Conservation (phyloP, 2,113 vertebrate genomes). For the Semnornis frantzii region DNA sequence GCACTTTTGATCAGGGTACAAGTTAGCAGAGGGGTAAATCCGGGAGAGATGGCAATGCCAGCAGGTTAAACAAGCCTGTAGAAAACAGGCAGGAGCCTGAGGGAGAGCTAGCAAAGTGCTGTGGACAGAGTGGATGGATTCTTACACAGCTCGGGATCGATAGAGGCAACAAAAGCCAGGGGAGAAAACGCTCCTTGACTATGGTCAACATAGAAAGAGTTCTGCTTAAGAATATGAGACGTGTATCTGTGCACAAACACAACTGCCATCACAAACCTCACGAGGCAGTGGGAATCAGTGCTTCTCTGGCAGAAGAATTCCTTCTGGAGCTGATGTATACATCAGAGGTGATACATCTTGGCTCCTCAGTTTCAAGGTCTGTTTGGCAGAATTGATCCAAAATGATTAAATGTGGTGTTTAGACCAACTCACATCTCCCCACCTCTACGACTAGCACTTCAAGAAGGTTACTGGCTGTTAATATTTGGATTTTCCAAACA, state of each 20-base stretch:
- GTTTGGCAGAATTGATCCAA: not conserved
- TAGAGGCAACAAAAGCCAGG: not conserved
- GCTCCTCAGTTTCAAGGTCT: not conserved
- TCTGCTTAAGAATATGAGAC: not conserved
- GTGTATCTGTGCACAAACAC: not conserved
- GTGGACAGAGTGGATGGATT: rapidly evolving
- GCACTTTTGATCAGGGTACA: not conserved
- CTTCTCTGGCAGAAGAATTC: not conserved
- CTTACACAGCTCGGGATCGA: not conserved
- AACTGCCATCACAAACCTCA: not conserved
- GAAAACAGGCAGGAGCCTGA: not conserved
- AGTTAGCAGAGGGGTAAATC: not conserved
- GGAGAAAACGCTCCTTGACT: not conserved
- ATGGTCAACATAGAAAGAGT: not conserved
- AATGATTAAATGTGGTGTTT: not conserved
- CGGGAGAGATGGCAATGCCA: not conserved
- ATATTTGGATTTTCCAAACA: not conserved
- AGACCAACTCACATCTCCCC: not conserved
- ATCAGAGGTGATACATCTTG: not conserved
- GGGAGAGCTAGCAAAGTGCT: not conserved
- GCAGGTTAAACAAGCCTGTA: not conserved
- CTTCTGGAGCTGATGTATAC: not conserved
- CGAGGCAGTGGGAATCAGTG: rapidly evolving
- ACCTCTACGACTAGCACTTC: not conserved
- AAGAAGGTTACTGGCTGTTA: not conserved